Conservation (phyloP, 1,140 invertebrate genomes). For the Ostrea edulis region DNA sequence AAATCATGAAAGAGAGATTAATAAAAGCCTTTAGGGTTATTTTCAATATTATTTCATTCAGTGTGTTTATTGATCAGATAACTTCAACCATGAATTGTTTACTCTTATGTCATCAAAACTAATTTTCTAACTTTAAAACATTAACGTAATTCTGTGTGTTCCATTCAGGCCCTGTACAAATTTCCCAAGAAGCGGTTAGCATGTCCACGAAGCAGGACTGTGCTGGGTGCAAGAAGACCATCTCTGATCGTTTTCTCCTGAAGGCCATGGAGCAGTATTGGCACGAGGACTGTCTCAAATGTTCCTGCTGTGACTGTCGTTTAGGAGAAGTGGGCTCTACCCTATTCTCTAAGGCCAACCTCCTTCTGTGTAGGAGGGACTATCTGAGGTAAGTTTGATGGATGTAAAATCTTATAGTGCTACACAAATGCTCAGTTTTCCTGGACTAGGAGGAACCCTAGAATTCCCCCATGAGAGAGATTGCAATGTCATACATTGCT, state of each 20-base stretch:
- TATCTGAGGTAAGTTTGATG: slow-evolving; percentile 88
- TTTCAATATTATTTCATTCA: not conserved
- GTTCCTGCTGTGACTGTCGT: slow-evolving; percentile 94
- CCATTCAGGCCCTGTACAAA: slow-evolving; percentile 73
- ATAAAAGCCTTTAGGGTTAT: slow-evolving; percentile 22
- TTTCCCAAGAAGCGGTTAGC: slow-evolving; percentile 67
- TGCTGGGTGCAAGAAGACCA: slow-evolving; percentile 81
- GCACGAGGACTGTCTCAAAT: slow-evolving; percentile 97
- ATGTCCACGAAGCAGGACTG: slow-evolving; percentile 75
- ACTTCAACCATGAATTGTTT: slow-evolving; percentile 16
- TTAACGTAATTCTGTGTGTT: not conserved
- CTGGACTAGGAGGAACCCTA: not conserved
- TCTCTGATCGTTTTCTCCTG: slow-evolving; percentile 79
- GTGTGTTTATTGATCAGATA: not conserved
- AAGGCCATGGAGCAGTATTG: slow-evolving; percentile 90
- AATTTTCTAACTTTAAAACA: not conserved
- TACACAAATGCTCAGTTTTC: not conserved
- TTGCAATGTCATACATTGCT: not conserved
- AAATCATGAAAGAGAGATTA: slow-evolving; percentile 29
- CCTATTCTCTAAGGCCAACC: slow-evolving; percentile 94
- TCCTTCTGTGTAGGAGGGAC: slow-evolving; percentile 94
- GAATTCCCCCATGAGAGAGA: not conserved
- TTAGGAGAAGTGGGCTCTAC: slow-evolving; percentile 95
- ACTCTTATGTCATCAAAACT: not conserved
- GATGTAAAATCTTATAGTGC: not conserved